Conservation (phyloP, 2,888 invertebrate species). For the Amorpha juglandis region DNA sequence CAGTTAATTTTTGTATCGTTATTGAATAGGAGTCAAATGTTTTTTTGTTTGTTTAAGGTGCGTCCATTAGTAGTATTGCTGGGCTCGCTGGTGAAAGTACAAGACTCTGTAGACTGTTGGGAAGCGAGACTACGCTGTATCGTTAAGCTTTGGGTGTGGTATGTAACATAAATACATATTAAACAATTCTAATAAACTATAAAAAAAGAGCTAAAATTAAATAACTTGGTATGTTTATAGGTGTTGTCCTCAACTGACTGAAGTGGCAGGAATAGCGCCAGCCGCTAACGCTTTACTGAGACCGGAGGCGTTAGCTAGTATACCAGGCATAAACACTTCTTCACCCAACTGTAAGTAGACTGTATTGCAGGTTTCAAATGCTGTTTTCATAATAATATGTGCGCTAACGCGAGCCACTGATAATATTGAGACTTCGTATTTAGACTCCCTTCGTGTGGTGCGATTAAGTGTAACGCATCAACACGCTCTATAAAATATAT, state of each 20-base stretch:
- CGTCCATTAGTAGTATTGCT: conserved; percentile 95
- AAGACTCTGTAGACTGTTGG: conserved; percentile 94
- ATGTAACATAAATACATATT: conserved; percentile 11
- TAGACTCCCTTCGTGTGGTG: too few species aligned
- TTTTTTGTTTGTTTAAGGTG: conserved; percentile 72
- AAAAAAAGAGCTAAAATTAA: neutral
- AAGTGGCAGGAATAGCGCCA: conserved; percentile 75
- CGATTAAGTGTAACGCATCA: too few species aligned
- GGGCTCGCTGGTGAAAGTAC: conserved; percentile 94
- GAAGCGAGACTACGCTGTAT: conserved; percentile 95
- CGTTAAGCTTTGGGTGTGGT: conserved; percentile 91
- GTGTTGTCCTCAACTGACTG: conserved; percentile 80
- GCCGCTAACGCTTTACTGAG: conserved; percentile 71
- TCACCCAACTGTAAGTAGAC: conserved; percentile 81
- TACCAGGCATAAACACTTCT: conserved; percentile 74
- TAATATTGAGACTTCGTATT: too few species aligned
- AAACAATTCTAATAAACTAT: too few species aligned
- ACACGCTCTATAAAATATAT: too few species aligned
- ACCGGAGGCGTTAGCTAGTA: conserved; percentile 66
- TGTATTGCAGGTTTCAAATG: conserved; percentile 14
- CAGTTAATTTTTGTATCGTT: neutral
- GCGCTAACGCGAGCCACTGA: too few species aligned
- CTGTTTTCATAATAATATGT: too few species aligned
- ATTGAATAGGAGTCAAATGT: too few species aligned
- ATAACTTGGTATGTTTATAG: conserved; percentile 43